Evolutionary conservation across 1,140 invertebrate genomes (phyloP), one percentile per base, ranked within the genome.

Genomic region (Drosophila lini): DNA sequence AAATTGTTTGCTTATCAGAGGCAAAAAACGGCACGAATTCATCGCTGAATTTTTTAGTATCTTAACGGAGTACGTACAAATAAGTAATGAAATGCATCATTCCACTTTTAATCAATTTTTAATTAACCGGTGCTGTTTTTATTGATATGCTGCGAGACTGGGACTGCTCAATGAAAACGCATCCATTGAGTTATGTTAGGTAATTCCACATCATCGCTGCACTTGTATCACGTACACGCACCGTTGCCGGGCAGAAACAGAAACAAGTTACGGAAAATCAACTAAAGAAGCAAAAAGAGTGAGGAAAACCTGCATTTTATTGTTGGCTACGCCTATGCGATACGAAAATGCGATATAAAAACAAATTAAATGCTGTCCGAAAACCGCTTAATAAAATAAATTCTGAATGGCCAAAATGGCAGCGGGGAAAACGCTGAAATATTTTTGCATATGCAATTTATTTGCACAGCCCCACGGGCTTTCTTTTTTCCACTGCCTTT

Each of bases 371-470:
- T 63, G 74, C 68, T 74, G 40, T 31, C 53, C 41, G 65, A 70
- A 83, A 75, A 61, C 44, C 36, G 56, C 50, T 65, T 48, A 84
- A 84, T 64, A 80, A 80, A 78, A 79, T 88, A 77, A 80, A 88
- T 86, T 89, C 83, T 77, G 83, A 86, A 86, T 88, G 79, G 57
- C 45, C 50, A 55, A 45, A 31, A 61, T 40, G 36, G 28, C 40
- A 62, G 74, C 56, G 60, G 55, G 55, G 55, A 85, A 81, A 71
- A 75, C 42, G 67, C 48, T 64, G 74, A 88, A 83, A 80, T 88
- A 73, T 77, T 83, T 83, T 80, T 77, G 83, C 80, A 86, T 86
- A 88, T 86, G 82, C 70, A 86, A 80, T 86, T 74, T 74, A 86
- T 86, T 86, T 89, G 80, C 80, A 56, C 22, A 70, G 82, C 80